phyloP scores from a whole-genome alignment of 1,140 invertebrate genomes.

The Listronotus oregonensis region DNA sequence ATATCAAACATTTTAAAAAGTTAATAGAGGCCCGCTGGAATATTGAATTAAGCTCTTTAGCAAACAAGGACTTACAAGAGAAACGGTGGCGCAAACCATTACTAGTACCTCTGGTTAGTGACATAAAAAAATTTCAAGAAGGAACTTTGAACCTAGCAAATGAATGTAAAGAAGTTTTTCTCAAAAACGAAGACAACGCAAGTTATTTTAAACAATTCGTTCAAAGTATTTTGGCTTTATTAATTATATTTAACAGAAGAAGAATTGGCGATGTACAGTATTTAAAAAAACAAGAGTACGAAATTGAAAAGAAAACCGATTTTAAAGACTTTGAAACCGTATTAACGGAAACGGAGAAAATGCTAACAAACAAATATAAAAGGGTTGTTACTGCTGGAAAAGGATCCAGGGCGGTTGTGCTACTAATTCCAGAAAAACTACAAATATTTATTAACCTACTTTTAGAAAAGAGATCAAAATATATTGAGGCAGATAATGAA shows the following conservation, averaged over 20 bases:
- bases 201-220: conserved; percentile 19
- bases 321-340: conserved; percentile 40
- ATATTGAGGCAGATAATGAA: conserved; percentile 20
- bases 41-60: conserved; percentile 35
- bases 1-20: conserved; percentile 39
- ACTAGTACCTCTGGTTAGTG: conserved; percentile 39
- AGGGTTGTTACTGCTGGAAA: conserved; percentile 39
- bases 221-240: conserved; percentile 30
- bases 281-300: conserved; percentile 42
- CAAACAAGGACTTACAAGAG: conserved; percentile 42
- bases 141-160: conserved; percentile 19
- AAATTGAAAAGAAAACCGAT: conserved; percentile 28
- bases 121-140: conserved; percentile 34
- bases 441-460: conserved; percentile 29
- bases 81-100: conserved; percentile 41
- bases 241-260: conserved; percentile 42
- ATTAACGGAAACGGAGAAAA: conserved; percentile 25
- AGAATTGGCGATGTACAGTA: conserved; percentile 43
- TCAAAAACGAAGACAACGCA: conserved; percentile 20
- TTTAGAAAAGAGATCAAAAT: conserved; percentile 8
- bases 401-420: conserved; percentile 33
- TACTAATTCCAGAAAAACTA: conserved; percentile 33
- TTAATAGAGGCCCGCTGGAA: conserved; percentile 33
- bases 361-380: conserved; percentile 33
- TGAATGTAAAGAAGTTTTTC: conserved; percentile 24